Evolutionary conservation across 2,113 vertebrate species (phyloP), one percentile per base, ranked within the genome.

Genomic region (Oxygymnocypris stewartii): DNA sequence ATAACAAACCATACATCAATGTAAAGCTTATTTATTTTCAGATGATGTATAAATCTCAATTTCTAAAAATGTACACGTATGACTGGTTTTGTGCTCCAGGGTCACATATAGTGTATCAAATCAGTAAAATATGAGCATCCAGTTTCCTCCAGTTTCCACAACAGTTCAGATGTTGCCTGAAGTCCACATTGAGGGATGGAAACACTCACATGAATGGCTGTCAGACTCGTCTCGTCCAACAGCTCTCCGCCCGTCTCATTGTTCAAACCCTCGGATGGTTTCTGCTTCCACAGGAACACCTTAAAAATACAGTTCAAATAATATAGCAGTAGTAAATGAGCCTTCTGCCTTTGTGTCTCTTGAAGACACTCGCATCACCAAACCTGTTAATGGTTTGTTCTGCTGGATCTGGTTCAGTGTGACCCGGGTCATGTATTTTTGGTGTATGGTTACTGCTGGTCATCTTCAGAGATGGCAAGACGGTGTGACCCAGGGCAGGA

Each of bases 221-320:
- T 82, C 0, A 92, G 93, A 78, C 82, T 76, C 25, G n/a, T 78
- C 63, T 79, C 82, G 12, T 75, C 44, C 37, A 12, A 42, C 87
- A 61, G 49, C 59, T 85, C 87, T 54, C 40, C 51, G 7, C 87
- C 82, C 11, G 92, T 91, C 47, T 86, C 79, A 69, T 87, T 91
- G 42, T 63, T 10, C n/a, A 74, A 20, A 6, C 37, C n/a, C 9
- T 59, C 81, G 25, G 73, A 85, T 78, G 91, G 85, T 2, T 87
- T 28, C 4, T 91, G 80, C 67, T 81, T 92, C 95, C 95, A 95
- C 35, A 95, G 73, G 7, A 95, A 88, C 69, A 95, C 89, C 95
- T 95, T 82, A 0, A 85, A 78, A 28, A 85, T 3, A 79, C 8
- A 65, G 88, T 8, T 25, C 37, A 77, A 40, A 47, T 16, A 31